Conservation (phyloP, 2,113 vertebrate genomes). For the Eolophus roseicapilla region DNA sequence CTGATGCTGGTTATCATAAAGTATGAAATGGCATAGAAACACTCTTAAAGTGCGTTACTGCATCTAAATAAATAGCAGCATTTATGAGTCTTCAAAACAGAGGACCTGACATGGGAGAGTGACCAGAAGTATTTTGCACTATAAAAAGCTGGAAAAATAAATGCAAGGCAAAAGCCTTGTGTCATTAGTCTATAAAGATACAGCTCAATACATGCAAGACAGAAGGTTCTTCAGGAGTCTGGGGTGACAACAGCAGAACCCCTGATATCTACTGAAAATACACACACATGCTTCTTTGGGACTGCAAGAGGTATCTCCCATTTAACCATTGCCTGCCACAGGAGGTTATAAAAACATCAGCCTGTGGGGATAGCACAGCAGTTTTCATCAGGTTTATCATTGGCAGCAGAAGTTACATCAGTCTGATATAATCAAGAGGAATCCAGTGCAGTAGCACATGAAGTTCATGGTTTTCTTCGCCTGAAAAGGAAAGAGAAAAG, state of each 20-base stretch:
- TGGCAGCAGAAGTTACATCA: not conserved
- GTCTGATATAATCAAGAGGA: not conserved
- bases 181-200: slow-evolving; percentile 2
- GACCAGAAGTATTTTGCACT: not conserved
- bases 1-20: not conserved
- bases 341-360: not conserved
- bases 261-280: not conserved
- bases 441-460: not conserved
- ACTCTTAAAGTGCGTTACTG: slow-evolving; percentile 76
- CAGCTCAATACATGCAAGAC: not conserved
- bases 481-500: slow-evolving; percentile 60
- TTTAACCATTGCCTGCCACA: not conserved
- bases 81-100: slow-evolving; percentile 2
- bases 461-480: slow-evolving; percentile 86
- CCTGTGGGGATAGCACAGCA: not conserved
- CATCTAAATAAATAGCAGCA: slow-evolving; percentile 69
- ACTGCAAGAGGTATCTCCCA: not conserved
- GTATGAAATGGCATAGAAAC: slow-evolving; percentile 21
- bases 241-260: not conserved
- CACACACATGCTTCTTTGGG: not conserved
- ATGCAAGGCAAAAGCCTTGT: not conserved
- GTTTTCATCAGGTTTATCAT: not conserved
- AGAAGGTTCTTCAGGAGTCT: not conserved
- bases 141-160: not conserved
- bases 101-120: not conserved